Evolutionary conservation across 2,797 vertebrate genomes (phyloP).

Genomic region (Melopsittacus undulatus): DNA sequence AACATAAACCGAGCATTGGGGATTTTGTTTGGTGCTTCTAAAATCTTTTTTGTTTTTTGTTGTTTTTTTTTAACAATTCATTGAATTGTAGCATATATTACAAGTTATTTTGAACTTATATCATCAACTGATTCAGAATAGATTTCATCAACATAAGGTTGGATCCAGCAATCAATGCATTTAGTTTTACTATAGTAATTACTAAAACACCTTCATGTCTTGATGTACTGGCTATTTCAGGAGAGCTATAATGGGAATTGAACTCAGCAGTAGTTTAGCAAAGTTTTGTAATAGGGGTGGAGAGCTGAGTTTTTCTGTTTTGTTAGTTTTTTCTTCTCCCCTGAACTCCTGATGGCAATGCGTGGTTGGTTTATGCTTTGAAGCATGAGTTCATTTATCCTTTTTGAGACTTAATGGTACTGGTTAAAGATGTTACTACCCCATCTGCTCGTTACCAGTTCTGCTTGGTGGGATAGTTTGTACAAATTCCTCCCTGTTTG

Average conservation of each 20-base stretch:
- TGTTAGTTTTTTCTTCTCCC: neutral
- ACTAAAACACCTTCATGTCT: neutral
- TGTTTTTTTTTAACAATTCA: neutral
- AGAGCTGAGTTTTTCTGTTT: neutral
- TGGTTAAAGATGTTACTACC: slow-evolving; percentile 1
- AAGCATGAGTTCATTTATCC: neutral
- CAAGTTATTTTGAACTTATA: neutral
- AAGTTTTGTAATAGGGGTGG: neutral
- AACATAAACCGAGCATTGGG: neutral
- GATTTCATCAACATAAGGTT: neutral
- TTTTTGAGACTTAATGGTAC: slow-evolving; percentile 11
- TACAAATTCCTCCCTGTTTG: slow-evolving; percentile 15
- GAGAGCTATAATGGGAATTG: neutral
- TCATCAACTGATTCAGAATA: neutral
- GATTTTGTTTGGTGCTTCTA: neutral
- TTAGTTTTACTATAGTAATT: neutral
- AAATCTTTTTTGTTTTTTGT: no score
- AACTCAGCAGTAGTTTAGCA: neutral
- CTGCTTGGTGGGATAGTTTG: neutral
- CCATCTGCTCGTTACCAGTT: neutral
- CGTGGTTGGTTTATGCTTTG: neutral
- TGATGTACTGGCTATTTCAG: neutral
- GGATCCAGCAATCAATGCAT: neutral
- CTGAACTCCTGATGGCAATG: neutral
- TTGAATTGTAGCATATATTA: neutral